Percentiles rank a stretch among this genome's conserved stretches.
Evolutionary conservation across 2,888 invertebrate genomes (phyloP).

Genomic region (Lasioglossum villosulum): DNA sequence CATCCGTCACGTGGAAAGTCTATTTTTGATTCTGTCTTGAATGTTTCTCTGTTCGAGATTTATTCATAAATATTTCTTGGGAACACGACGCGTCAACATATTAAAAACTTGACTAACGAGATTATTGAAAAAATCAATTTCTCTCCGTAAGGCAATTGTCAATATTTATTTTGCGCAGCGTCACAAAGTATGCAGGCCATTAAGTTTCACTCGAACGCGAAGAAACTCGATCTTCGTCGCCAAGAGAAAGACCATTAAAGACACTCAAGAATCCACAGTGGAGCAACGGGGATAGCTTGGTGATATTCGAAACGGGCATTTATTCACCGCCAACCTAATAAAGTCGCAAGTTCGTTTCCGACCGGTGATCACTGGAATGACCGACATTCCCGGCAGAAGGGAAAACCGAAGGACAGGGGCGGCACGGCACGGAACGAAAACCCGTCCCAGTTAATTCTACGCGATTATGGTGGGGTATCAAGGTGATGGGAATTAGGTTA

Average conservation of each 20-base stretch:
- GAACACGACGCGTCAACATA: too few species aligned
- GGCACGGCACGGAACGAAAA: slow-evolving; percentile 14
- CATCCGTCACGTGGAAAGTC: neutral
- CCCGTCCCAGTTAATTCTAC: slow-evolving; percentile 60
- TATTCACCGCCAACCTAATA: slow-evolving; percentile 10
- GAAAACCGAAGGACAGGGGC: slow-evolving; percentile 37
- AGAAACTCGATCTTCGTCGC: neutral
- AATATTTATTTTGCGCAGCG: neutral
- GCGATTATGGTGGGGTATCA: slow-evolving; percentile 56
- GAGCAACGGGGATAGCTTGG: neutral
- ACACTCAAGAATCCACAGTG: neutral
- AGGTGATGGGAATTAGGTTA: slow-evolving; percentile 65
- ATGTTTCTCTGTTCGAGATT: neutral
- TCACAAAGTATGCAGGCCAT: neutral
- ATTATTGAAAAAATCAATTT: neutral
- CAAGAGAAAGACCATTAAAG: slow-evolving; percentile 5
- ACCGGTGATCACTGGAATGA: neutral
- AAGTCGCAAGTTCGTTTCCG: slow-evolving; percentile 32
- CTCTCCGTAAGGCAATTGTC: neutral
- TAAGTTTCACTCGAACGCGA: neutral
- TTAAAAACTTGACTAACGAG: neutral
- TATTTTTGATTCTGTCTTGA: neutral
- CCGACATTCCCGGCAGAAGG: slow-evolving; percentile 23
- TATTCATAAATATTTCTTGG: too few species aligned
- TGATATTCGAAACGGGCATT: slow-evolving; percentile 1